These are phyloP conservation scores for Acanthisitta chloris DNA, from an alignment of 2,113 vertebrate genomes.

Conservation along the genomic window DNA sequence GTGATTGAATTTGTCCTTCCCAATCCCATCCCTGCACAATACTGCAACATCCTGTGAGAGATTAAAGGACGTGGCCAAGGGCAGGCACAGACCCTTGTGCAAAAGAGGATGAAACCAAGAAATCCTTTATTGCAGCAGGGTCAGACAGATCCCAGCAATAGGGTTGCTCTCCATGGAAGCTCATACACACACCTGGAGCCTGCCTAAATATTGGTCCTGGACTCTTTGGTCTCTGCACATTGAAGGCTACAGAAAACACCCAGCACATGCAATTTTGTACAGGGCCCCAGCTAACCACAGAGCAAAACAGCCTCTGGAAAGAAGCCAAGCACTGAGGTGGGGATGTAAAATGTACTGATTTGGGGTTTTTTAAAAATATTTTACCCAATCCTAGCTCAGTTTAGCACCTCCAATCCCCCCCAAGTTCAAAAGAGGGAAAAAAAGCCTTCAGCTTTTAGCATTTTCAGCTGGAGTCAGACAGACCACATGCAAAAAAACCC, in stretches of 20 bases:
- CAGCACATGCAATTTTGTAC: neutral
- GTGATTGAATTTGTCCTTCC: neutral
- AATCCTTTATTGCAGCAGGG: neutral
- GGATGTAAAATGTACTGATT: neutral
- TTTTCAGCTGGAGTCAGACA: neutral
- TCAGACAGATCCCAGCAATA: neutral
- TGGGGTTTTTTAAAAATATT: neutral
- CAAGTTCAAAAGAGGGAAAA: neutral
- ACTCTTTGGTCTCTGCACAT: neutral
- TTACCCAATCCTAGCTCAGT: neutral
- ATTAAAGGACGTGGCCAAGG: neutral
- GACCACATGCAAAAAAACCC: neutral
- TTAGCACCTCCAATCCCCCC: neutral
- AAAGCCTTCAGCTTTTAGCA: neutral
- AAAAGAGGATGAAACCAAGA: neutral
- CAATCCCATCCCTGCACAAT: neutral
- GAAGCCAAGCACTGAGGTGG: neutral
- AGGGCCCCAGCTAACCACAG: neutral
- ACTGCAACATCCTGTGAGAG: accelerated
- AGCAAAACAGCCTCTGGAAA: neutral
- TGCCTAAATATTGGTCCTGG: neutral
- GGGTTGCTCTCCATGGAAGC: neutral
- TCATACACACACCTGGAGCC: accelerated
- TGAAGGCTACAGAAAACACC: neutral
- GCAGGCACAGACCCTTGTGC: neutral